Conservation (phyloP, 2,113 vertebrate genomes). For the Alligator sinensis region DNA sequence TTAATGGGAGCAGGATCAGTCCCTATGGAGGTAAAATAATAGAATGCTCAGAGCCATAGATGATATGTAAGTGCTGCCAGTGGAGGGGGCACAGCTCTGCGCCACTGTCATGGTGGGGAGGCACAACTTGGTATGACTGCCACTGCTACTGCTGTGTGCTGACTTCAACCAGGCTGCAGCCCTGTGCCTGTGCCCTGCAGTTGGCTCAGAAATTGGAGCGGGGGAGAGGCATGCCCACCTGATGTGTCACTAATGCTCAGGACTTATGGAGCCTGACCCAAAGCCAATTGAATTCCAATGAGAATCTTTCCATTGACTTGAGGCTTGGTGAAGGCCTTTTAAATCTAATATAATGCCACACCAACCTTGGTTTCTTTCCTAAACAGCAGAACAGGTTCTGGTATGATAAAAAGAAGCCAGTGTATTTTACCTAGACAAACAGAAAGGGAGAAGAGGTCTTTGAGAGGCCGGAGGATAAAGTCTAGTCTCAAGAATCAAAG, state of each 20-base stretch:
- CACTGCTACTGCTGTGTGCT: no score
- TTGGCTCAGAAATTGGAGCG: no score
- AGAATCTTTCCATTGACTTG: not conserved
- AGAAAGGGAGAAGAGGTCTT: not conserved
- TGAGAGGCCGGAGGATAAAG: not conserved
- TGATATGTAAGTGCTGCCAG: no score
- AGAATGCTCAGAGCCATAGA: not conserved
- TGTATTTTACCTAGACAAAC: not conserved
- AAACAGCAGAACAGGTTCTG: not conserved
- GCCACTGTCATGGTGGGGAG: no score
- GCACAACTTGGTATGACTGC: no score
- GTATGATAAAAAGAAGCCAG: not conserved
- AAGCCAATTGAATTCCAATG: not conserved
- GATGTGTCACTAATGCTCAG: not conserved
- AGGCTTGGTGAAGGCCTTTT: not conserved
- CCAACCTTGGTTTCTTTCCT: not conserved
- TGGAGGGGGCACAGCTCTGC: no score
- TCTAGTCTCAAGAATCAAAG: not conserved
- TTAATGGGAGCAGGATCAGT: not conserved
- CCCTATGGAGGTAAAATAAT: not conserved
- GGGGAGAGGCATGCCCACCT: no score
- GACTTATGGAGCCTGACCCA: not conserved
- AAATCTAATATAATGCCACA: constrained; percentile 10
- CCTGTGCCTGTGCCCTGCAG: no score
- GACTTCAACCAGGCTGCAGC: no score